phyloP scores from a whole-genome alignment of 2,113 vertebrate genomes.

The Ardeotis arabs region DNA sequence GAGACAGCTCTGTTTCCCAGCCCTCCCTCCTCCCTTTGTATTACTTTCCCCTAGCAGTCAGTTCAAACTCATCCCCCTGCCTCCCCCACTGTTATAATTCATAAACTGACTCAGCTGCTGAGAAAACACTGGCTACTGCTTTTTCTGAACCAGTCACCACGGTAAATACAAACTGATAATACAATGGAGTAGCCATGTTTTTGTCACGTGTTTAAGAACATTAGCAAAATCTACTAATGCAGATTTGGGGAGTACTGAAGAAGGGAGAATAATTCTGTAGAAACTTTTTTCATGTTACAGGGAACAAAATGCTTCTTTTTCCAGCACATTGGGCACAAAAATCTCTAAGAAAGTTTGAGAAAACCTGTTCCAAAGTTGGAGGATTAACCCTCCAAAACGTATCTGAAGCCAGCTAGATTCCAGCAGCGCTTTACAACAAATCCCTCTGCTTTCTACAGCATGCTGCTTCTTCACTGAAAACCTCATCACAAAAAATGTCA shows the following conservation, averaged over 20 bases:
- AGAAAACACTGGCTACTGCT: neutral
- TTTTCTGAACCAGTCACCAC: neutral
- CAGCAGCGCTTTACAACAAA: neutral
- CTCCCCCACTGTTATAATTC: neutral
- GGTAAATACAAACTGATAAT: neutral
- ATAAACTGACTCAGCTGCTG: neutral
- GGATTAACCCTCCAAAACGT: neutral
- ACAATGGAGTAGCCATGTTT: accelerated
- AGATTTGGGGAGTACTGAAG: neutral
- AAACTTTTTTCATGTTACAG: accelerated
- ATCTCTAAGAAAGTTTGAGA: neutral
- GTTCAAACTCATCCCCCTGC: neutral
- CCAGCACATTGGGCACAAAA: neutral
- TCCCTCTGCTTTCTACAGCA: neutral
- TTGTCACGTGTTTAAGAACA: neutral
- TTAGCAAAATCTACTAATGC: neutral
- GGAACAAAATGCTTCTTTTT: neutral
- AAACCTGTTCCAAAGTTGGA: neutral
- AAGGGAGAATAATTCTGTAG: neutral
- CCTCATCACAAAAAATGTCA: neutral
- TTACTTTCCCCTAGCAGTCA: no score
- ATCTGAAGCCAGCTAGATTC: neutral
- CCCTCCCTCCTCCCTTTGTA: neutral
- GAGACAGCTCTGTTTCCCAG: neutral
- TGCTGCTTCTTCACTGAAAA: neutral